Percentiles rank a stretch among this genome's conserved stretches.
These are phyloP conservation scores for Chrysochloris asiatica DNA, from an alignment of 2,113 vertebrate species.

Conservation along the genomic window DNA sequence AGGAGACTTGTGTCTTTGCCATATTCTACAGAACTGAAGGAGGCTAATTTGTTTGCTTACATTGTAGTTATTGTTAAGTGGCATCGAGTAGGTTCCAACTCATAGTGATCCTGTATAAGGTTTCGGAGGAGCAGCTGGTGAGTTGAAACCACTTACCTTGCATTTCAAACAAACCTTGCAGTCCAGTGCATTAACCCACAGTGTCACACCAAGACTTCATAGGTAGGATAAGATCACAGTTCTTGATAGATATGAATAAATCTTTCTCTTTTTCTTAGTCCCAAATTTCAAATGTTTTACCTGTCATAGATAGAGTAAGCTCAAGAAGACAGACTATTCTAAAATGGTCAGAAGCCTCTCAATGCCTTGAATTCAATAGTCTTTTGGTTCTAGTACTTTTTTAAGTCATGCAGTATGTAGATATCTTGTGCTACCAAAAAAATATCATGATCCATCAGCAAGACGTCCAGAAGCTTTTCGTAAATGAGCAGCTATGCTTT, in stretches of 20 bases:
- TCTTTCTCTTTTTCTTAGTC: background rate
- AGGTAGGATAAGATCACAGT: background rate
- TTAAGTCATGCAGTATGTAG: background rate
- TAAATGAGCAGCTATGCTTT: background rate
- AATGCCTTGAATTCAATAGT: background rate
- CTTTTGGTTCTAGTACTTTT: background rate
- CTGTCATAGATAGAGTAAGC: background rate
- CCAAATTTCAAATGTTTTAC: background rate
- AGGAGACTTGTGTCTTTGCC: background rate
- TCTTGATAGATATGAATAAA: background rate
- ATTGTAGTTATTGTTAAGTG: background rate
- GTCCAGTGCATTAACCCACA: too few relatives aligned
- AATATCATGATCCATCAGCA: background rate
- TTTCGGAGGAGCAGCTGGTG: too few relatives aligned
- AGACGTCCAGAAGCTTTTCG: background rate
- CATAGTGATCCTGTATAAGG: too few relatives aligned
- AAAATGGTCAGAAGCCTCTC: background rate
- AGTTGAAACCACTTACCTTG: too few relatives aligned
- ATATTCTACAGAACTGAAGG: background rate
- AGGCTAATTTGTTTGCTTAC: background rate
- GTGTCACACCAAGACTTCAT: too few relatives aligned
- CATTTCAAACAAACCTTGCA: too few relatives aligned
- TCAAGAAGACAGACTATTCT: background rate
- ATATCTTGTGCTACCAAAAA: slow-evolving; percentile 5
- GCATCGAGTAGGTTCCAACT: too few relatives aligned